Base-by-base conservation (phyloP, 2,888 invertebrate species). In the Leptura quadrifasciata region DNA sequence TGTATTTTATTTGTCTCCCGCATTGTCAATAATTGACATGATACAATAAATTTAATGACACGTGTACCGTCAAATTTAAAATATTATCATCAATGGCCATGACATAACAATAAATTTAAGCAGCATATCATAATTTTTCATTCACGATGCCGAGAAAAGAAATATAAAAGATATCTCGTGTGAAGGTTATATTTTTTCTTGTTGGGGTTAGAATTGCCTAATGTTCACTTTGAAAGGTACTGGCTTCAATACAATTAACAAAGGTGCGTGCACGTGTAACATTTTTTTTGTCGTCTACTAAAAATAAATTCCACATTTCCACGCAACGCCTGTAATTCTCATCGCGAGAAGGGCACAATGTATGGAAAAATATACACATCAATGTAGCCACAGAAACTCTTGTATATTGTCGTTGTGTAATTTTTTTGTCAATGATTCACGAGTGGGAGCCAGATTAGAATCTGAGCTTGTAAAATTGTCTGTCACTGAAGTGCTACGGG, bases 391-490 rank as follows among this genome's bases (percentile, higher is more conserved):
- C n/a, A 47, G 47, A 47, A 47, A 15, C 17, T n/a, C n/a, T 47
- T 47, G 47, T 47, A 47, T 39, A 39, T 39, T 47, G 47, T 47
- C n/a, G 1, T 60, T 17, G 27, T 61, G 60, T 61, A 31, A 61
- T 61, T 27, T 61, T 31, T 60, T 60, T 12, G 58, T 31, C 60
- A 15, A 27, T 60, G 60, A 60, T 60, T 60, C 31, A 61, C 31
- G 60, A 27, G 17, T 60, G 27, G 60, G n/a, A 61, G n/a, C 60
- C 31, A 61, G 31, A 61, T 31, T 61, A 61, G 31, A 60, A 61
- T 61, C 60, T 61, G 27, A 31, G 27, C 60, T 61, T 17, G 60
- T 31, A 61, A 61, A 60, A 61, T 61, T 61, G 27, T 61, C 60
- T 27, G 60, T n/a, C 60, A 47, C n/a, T 3, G 60, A 61, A 17